These are phyloP conservation scores for Enteromius viviparus DNA, from an alignment of 2,797 vertebrate species.

Conservation along the genomic window DNA sequence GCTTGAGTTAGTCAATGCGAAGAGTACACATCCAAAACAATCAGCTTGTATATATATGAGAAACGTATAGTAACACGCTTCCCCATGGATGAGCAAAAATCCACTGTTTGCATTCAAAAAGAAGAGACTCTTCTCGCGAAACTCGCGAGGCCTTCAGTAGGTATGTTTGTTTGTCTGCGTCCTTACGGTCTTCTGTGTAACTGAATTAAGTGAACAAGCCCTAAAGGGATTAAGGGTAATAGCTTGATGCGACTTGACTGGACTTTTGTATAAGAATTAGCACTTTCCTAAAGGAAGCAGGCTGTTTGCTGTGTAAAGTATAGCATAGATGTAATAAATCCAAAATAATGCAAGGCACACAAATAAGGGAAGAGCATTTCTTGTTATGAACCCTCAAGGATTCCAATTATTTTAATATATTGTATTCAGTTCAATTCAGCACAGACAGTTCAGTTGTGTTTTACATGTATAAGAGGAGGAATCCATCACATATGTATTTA, in stretches of 20 bases:
- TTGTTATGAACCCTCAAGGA: not conserved
- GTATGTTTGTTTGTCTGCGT: constrained; percentile 59
- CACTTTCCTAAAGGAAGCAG: constrained; percentile 47
- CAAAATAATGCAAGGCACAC: not conserved
- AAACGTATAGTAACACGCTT: not conserved
- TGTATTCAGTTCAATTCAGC: not conserved
- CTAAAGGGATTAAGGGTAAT: constrained; percentile 80
- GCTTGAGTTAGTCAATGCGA: not conserved
- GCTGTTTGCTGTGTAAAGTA: not conserved
- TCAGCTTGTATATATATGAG: not conserved
- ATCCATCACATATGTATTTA: not conserved
- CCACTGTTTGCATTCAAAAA: not conserved
- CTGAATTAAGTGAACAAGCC: constrained; percentile 66
- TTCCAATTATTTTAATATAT: not conserved
- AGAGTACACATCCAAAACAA: not conserved
- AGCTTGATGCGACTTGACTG: constrained; percentile 73
- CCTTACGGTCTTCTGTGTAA: constrained; percentile 52
- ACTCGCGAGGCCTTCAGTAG: constrained; percentile 31
- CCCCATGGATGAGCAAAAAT: not conserved
- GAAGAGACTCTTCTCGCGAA: not conserved
- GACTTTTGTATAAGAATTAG: constrained; percentile 62
- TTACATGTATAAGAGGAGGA: not conserved
- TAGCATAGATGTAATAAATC: not conserved
- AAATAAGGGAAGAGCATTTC: not conserved
- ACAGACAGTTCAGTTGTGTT: not conserved